Base-by-base conservation (phyloP, 2,113 vertebrate species). In the Ovis aries region DNA sequence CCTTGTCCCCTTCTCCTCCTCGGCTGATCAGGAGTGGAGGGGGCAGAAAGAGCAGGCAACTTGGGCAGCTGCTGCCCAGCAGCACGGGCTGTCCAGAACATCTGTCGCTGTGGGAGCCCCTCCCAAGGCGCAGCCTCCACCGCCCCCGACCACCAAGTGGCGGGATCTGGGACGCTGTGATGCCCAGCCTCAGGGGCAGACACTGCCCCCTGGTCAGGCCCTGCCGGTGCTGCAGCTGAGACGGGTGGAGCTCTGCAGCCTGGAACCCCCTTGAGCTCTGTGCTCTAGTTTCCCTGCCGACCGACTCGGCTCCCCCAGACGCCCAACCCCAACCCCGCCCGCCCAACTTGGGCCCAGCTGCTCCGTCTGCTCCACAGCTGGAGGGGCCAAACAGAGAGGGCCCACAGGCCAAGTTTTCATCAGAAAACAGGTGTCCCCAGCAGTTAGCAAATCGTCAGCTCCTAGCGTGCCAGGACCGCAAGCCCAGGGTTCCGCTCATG, bases 401-500 rank as follows among this genome's bases (percentile, higher is more conserved):
- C 19, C 64, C 3, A 0, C 17, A 45, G 53, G 67, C 92, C 91
- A 97, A 96, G 21, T 82, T 96, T 55, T 31, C 27, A 40, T 83
- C n/a, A 4, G 89, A 86, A 96, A 95, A 90, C 91, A 92, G n/a
- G 95, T 94, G 91, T 93, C 92, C 36, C 33, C 55, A 60, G 8
- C 11, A 25, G 15, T 78, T 62, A 48, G 53, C 91, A 88, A 50
- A 21, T 40, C 29, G 52, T 95, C 6, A 25, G 50, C 60, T 62
- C 45, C 13, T 7, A 52, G n/a, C 19, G 6, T 21, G 48, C 64
- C 53, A 33, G 91, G 94, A 92, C 25, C 14, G 12, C 1, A 3
- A 25, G 62, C 40, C 60, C 85, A 3, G 52, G 59, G 96, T 97
- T 92, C 93, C 21, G 50, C 77, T 57, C 85, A 12, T 16, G 23